Evolutionary conservation across 1,140 invertebrate genomes (phyloP), one percentile per base, ranked within the genome.

Genomic region (Papilio glaucus): DNA sequence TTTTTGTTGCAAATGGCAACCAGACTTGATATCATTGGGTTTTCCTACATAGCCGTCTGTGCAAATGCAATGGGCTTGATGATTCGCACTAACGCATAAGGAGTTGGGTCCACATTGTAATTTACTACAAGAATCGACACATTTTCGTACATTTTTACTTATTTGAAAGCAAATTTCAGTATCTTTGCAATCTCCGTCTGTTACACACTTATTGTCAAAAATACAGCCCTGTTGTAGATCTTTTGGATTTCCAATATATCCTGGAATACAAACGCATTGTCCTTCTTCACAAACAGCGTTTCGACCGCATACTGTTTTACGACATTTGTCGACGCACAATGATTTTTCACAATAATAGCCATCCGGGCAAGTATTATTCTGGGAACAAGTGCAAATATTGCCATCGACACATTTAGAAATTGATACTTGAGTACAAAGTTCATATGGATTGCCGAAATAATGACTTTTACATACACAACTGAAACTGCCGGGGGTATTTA

Each of bases 51-150:
- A 97, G 0, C 96, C 96, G 72, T 97, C 96, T 24, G 95, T 92
- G 86, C 98, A 98, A 53, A 98, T 95, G 85, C 98, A 98, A 9
- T 96, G 95, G 1, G 97, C 97, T 45, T 96, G 94, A 87, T 98
- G 97, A 82, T 97, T 96, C 71, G 97, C 95, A 21, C 96, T 95
- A 0, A 98, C 94, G 84, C 98, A 98, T 0, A 98, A 88, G 4
- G 97, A 97, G 88, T 98, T 98, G 0, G 97, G 97, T 12, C 98
- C 98, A 87, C 98, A 98, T 81, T 98, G 97, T 9, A 97, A 93
- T 90, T 97, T 97, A 70, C 95, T 96, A 83, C 97, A 98, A 4
- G 96, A 97, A 82, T 98, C 97, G 0, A 98, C 95, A 89, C 97
- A 98, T 87, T 97, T 97, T 42, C 97, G 94, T 4, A 95, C 84